phyloP scores from a whole-genome alignment of 2,797 vertebrate genomes.

The Sebastes nivosus region DNA sequence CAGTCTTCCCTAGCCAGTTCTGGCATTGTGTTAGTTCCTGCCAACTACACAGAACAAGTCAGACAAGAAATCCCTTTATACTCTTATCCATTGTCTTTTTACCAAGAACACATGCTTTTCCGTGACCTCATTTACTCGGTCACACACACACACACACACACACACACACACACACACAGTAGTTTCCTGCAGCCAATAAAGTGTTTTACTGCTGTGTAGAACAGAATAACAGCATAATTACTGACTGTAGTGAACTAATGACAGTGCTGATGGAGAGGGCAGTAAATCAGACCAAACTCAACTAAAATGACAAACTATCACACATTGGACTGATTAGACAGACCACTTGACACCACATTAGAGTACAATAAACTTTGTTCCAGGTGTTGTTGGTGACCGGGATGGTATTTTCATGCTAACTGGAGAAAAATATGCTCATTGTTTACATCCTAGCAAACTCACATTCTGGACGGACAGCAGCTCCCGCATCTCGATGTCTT shows the following conservation, averaged over 20 bases:
- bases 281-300: neutral
- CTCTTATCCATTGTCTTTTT: neutral
- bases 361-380: neutral
- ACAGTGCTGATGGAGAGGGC: neutral
- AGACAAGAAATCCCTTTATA: neutral
- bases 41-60: neutral
- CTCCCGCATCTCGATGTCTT: too few species aligned
- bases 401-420: neutral
- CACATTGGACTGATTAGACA: neutral
- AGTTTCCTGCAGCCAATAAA: conserved; percentile 56
- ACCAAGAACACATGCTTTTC: conserved; percentile 31
- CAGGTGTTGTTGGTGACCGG: neutral
- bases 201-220: conserved; percentile 52
- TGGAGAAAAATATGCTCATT: neutral
- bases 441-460: neutral
- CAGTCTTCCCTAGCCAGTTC: neutral
- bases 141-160: neutral
- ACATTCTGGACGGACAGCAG: neutral
- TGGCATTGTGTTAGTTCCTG: neutral
- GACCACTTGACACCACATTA: neutral
- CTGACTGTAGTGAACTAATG: conserved; percentile 37
- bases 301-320: neutral
- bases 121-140: neutral
- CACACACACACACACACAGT: conserved; percentile 19
- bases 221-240: conserved; percentile 42